A percentile compares a stretch with the other conserved stretches of the same genome.
These are phyloP conservation scores for Bombyx mandarina DNA, from an alignment of 1,140 invertebrate species.

Conservation along the genomic window DNA sequence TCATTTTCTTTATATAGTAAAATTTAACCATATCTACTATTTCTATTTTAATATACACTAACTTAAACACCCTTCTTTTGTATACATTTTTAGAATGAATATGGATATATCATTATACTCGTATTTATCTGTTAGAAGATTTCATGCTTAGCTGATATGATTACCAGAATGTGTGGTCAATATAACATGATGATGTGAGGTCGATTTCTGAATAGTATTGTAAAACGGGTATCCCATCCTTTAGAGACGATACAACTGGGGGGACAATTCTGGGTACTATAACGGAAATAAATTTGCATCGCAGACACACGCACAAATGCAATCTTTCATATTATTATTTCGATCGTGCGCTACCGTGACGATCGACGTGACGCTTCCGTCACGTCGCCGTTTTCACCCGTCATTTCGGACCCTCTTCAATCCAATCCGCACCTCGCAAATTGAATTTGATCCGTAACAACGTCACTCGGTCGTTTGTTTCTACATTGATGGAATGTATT, in stretches of 20 bases:
- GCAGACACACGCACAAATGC: constrained; percentile 11
- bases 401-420: constrained; percentile 56
- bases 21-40: too few species aligned
- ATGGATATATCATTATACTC: too few species aligned
- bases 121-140: too few species aligned
- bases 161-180: background rate
- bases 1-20: too few species aligned
- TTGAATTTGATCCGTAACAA: constrained; percentile 63
- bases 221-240: background rate
- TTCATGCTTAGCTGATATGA: background rate
- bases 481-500: constrained; percentile 39
- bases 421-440: constrained; percentile 55
- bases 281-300: background rate
- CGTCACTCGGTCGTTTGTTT: constrained; percentile 51
- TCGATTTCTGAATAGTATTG: background rate
- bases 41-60: too few species aligned
- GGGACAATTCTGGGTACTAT: too few species aligned
- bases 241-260: background rate
- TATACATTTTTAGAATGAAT: too few species aligned
- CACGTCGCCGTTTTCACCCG: constrained; percentile 30
- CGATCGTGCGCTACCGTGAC: constrained; percentile 6
- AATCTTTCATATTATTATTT: constrained; percentile 22
- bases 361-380: constrained; percentile 12
- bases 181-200: background rate
- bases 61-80: too few species aligned